A percentile compares a stretch with the other conserved stretches of the same genome.
These are phyloP conservation scores for Phrixothrix hirtus DNA, from an alignment of 2,888 invertebrate genomes.

Conservation along the genomic window DNA sequence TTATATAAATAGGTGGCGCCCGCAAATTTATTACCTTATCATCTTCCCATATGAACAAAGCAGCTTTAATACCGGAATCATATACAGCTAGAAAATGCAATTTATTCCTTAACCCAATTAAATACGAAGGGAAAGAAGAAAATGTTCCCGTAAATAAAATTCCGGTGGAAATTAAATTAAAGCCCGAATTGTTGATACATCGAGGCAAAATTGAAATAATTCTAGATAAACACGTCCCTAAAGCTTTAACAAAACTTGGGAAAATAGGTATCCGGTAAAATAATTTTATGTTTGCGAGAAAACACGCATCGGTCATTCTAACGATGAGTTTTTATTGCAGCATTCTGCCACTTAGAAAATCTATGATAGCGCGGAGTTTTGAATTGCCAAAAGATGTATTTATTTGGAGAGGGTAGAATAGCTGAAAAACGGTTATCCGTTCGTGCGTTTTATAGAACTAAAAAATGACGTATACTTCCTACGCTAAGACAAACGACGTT, in stretches of 20 bases:
- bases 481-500: no score
- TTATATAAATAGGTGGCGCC: neutral
- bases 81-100: neutral
- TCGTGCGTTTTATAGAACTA: neutral
- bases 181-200: neutral
- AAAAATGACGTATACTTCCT: no score
- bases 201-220: neutral
- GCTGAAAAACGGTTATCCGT: neutral
- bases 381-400: conserved; percentile 17
- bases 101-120: neutral
- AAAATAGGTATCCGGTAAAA: neutral
- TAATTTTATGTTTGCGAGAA: conserved; percentile 7
- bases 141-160: neutral
- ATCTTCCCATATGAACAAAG: no score
- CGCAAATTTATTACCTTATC: no score
- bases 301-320: conserved; percentile 18
- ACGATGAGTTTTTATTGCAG: conserved; percentile 17
- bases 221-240: neutral
- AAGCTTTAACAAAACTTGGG: neutral
- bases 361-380: conserved; percentile 8
- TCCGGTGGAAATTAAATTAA: neutral
- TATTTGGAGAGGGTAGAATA: conserved; percentile 5
- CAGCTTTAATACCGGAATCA: no score
- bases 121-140: neutral
- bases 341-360: conserved; percentile 8